Conservation (phyloP, 2,113 vertebrate genomes). For the Channa argus region DNA sequence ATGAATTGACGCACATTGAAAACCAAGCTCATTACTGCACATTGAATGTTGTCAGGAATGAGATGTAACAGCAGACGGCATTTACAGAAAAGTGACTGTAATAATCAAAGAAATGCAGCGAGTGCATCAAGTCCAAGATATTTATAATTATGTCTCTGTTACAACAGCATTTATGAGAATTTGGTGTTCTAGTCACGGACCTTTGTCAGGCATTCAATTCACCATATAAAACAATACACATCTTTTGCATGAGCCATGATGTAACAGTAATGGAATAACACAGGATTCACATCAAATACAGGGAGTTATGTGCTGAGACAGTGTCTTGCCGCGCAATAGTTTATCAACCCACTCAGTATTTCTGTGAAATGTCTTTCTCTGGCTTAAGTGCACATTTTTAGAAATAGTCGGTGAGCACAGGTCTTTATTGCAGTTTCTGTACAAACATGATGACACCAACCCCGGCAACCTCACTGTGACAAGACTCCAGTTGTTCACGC, state of each 20-base stretch:
- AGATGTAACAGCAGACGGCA: conserved; percentile 12
- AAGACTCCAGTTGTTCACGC: no score
- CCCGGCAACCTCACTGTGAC: no score
- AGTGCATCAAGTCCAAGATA: conserved; percentile 8
- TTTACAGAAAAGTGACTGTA: conserved; percentile 32
- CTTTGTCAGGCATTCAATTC: background rate
- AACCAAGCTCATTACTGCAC: conserved; percentile 11
- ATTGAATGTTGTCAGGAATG: conserved; percentile 8
- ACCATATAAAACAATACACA: background rate
- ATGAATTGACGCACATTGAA: background rate
- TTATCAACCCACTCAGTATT: no score
- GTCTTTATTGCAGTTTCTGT: no score
- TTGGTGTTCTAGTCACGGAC: background rate
- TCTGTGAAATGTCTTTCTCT: no score
- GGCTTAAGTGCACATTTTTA: no score
- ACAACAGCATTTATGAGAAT: background rate
- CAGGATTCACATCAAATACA: background rate
- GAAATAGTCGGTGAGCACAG: no score
- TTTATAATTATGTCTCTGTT: background rate
- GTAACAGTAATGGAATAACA: background rate
- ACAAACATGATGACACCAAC: no score
- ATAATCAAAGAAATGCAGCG: conserved; percentile 33
- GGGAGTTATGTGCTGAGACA: no score
- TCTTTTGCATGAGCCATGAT: background rate
- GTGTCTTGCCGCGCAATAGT: no score